Evolutionary conservation across 2,113 vertebrate species (phyloP), one percentile per base, ranked within the genome.

Genomic region (Stercorarius parasiticus): DNA sequence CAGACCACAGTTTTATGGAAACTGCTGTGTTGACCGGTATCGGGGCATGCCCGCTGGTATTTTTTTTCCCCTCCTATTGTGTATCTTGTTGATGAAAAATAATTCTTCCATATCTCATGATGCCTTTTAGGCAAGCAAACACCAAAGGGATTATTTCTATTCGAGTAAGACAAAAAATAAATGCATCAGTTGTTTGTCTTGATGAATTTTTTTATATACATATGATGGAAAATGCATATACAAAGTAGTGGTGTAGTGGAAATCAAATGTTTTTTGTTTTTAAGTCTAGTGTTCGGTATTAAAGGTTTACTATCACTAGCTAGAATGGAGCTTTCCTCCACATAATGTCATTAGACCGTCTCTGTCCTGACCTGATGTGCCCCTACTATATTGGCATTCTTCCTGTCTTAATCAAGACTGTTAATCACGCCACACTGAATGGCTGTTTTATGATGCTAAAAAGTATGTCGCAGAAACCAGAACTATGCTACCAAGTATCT

Each of bases 291-390:
- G 27, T 66, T 58, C 1, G 1, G 29, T 59, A 71, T 59, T 64
- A 72, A 76, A 65, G 53, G 43, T 90, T 69, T 79, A 64, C 59
- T 94, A 4, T 86, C 64, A 45, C 53, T 29, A 83, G 38, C 61
- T 79, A 42, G 43, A 92, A 16, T 30, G 50, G 43, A 40, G 86
- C 61, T 94, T 84, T 89, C 50, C 40, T 84, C 52, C 34, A 71
- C 43, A 8, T 89, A 59, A 66, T 61, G 40, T 47, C 66, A 27
- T 92, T 86, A 83, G 67, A 88, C 83, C 3, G 10, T 91, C 73
- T 93, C 49, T n/a, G 56, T 59, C 62, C 73, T 96, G 95, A 93
- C 87, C 95, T 90, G 40, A 72, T 59, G 40, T 93, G 87, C 78
- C 62, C 81, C 81, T 87, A 43, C 91, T 95, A 42, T 88, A 95